These are phyloP conservation scores for Magallana gigas DNA, from an alignment of 1,140 invertebrate genomes.

Conservation along the genomic window DNA sequence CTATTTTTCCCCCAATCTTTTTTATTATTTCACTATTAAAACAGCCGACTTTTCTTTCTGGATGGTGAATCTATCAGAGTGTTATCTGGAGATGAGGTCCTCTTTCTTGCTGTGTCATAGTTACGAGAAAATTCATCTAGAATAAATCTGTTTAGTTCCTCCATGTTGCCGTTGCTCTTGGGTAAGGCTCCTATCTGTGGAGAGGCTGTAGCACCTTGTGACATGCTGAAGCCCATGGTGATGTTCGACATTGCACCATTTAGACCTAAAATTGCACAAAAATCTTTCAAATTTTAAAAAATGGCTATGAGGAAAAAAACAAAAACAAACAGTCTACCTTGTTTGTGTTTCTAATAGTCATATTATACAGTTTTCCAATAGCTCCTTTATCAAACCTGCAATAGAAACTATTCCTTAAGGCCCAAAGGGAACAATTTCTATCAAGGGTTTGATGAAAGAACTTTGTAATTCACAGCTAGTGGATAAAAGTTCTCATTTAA, in stretches of 20 bases:
- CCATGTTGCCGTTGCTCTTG: slow-evolving; percentile 72
- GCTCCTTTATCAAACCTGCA: too few species aligned
- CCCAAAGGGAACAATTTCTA: too few species aligned
- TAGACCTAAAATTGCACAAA: slow-evolving; percentile 70
- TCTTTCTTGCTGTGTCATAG: slow-evolving; percentile 81
- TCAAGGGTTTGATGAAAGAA: too few species aligned
- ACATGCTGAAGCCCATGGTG: slow-evolving; percentile 71
- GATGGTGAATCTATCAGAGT: slow-evolving; percentile 86
- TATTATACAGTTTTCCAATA: too few species aligned
- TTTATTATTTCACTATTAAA: slow-evolving; percentile 10
- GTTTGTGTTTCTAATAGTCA: too few species aligned
- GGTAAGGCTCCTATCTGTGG: slow-evolving; percentile 48
- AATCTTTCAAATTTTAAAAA: background rate
- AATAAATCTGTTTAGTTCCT: slow-evolving; percentile 88
- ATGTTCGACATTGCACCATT: slow-evolving; percentile 79
- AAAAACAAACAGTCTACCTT: too few species aligned
- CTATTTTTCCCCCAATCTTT: too few species aligned
- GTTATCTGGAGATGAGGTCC: slow-evolving; percentile 80
- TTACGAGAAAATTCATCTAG: slow-evolving; percentile 88
- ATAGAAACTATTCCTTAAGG: too few species aligned
- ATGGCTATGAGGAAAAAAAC: too few species aligned
- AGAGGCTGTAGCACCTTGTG: slow-evolving; percentile 55
- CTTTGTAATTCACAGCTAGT: too few species aligned
- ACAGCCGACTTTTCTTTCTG: slow-evolving; percentile 80
- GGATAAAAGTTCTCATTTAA: too few species aligned